These are phyloP conservation scores for Exaiptasia diaphana DNA, from an alignment of 64 coral and sea anemone species.

Conservation along the genomic window DNA sequence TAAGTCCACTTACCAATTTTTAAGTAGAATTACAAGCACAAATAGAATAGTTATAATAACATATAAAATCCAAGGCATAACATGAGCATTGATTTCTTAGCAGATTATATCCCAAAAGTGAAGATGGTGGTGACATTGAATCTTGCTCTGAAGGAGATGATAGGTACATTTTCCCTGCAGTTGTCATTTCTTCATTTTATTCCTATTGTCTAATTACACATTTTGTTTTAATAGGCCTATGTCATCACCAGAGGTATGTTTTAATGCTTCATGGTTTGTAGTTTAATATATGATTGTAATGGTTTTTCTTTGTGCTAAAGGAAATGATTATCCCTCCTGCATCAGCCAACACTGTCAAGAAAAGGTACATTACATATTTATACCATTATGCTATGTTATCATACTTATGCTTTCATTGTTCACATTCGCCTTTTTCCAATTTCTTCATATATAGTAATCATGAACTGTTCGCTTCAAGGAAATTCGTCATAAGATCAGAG, in stretches of 20 bases:
- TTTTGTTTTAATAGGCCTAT: background rate
- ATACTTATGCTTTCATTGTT: background rate
- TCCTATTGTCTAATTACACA: too few relatives aligned
- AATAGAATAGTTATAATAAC: background rate
- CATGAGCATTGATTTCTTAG: too few relatives aligned
- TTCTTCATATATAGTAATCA: background rate
- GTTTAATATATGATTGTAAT: background rate
- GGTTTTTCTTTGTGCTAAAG: background rate
- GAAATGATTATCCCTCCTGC: background rate
- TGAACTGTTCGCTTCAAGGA: slow-evolving; percentile 18
- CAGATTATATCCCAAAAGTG: slow-evolving; percentile 1
- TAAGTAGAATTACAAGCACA: background rate
- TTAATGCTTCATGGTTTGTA: background rate
- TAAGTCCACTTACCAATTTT: too few relatives aligned
- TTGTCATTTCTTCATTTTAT: background rate
- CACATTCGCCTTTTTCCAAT: background rate
- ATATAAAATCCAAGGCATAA: too few relatives aligned
- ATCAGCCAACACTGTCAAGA: background rate
- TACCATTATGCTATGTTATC: background rate
- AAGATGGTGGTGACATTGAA: background rate
- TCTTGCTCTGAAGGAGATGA: slow-evolving; percentile 22
- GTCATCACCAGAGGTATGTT: slow-evolving; percentile 10
- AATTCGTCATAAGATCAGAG: slow-evolving; percentile 49
- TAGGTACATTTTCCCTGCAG: background rate
- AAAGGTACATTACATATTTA: background rate